Evolutionary conservation across 2,113 vertebrate genomes (phyloP).

Genomic region (Uria aalge): DNA sequence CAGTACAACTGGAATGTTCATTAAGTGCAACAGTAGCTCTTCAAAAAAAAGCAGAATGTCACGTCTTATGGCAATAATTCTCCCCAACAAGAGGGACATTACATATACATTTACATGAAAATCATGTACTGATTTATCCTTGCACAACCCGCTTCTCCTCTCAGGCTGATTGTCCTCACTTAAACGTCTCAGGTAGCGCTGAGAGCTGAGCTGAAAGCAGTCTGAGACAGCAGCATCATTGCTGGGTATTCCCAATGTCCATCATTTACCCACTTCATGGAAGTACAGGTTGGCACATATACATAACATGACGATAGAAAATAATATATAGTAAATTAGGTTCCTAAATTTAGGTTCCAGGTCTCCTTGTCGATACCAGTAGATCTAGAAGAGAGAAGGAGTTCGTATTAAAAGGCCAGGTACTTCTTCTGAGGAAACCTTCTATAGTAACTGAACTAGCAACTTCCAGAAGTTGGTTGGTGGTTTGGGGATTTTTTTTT

Average conservation of each 20-base stretch:
- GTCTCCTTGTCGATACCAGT: slow-evolving; percentile 98
- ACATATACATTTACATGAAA: slow-evolving; percentile 70
- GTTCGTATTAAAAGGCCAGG: not conserved
- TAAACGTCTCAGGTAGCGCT: not conserved
- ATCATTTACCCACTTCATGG: slow-evolving; percentile 88
- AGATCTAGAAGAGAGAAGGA: slow-evolving; percentile 77
- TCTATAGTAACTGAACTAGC: not conserved
- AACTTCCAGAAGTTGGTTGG: not conserved
- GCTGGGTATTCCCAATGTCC: not conserved
- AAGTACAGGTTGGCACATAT: slow-evolving; percentile 99
- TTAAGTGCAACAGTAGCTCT: slow-evolving; percentile 69
- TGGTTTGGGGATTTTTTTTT: not conserved
- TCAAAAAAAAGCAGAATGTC: slow-evolving; percentile 74
- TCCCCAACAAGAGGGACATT: slow-evolving; percentile 68
- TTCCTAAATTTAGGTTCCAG: slow-evolving; percentile 98
- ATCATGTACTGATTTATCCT: slow-evolving; percentile 63
- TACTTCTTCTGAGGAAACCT: not conserved
- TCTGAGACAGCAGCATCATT: not conserved
- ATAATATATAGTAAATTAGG: slow-evolving; percentile 95
- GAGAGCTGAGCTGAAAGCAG: slow-evolving; percentile 50
- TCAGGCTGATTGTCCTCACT: slow-evolving; percentile 1
- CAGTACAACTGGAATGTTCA: slow-evolving; percentile 73
- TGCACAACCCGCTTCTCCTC: slow-evolving; percentile 18
- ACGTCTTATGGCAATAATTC: slow-evolving; percentile 61
- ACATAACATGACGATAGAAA: slow-evolving; percentile 92